Conservation (phyloP, 1,140 invertebrate genomes). For the Uloborus diversus region DNA sequence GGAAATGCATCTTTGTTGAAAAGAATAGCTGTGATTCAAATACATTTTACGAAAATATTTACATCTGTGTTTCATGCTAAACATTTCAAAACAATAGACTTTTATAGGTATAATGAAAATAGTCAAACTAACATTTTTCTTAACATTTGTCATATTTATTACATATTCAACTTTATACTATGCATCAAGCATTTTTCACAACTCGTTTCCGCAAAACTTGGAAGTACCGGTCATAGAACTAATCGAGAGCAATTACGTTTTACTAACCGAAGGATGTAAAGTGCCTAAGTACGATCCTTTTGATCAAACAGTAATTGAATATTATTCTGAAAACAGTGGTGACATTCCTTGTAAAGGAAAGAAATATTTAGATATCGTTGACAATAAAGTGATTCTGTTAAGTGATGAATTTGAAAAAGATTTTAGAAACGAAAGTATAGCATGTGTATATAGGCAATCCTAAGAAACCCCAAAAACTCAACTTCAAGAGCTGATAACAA, state of each 20-base stretch:
- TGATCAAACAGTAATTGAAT: constrained; percentile 72
- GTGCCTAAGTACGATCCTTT: constrained; percentile 80
- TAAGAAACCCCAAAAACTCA: not conserved
- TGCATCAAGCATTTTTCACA: too few species aligned
- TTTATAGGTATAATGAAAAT: too few species aligned
- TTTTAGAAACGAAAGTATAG: not conserved
- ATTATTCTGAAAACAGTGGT: not conserved
- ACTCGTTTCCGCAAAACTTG: too few species aligned
- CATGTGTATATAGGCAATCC: not conserved
- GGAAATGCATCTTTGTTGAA: too few species aligned
- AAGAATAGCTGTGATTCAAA: too few species aligned
- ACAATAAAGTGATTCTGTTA: not conserved
- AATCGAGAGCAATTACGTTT: not conserved
- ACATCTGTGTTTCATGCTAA: too few species aligned
- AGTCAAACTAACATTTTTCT: too few species aligned
- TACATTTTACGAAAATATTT: too few species aligned
- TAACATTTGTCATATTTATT: too few species aligned
- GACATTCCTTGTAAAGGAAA: not conserved
- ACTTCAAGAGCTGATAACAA: not conserved
- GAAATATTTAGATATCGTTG: not conserved
- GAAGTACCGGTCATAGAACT: too few species aligned
- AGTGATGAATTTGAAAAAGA: not conserved
- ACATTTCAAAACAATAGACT: too few species aligned
- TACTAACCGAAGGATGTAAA: constrained; percentile 71
- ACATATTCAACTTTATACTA: too few species aligned